phyloP scores from a whole-genome alignment of 1,140 invertebrate genomes.

The Lineus longissimus region DNA sequence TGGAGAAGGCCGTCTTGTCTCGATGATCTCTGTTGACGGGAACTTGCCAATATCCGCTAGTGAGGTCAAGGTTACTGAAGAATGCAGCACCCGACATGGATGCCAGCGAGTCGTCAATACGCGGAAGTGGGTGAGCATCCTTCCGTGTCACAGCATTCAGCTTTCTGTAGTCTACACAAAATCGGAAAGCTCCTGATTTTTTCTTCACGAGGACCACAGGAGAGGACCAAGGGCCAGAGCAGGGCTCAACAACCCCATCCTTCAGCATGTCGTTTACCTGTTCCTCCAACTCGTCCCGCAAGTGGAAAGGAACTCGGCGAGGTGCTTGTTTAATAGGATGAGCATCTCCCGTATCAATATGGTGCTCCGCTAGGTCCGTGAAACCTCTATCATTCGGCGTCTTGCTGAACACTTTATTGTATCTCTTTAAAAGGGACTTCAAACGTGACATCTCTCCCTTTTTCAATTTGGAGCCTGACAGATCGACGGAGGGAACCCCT shows the following conservation, averaged over 20 bases:
- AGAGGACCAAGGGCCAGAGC: not conserved
- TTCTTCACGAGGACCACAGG: constrained; percentile 19
- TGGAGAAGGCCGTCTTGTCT: no score
- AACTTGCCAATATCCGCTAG: no score
- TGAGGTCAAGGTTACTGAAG: no score
- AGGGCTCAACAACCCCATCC: constrained; percentile 8
- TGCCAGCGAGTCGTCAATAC: no score
- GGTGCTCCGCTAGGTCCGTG: not conserved
- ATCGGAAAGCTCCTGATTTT: constrained; percentile 28
- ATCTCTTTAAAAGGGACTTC: not conserved
- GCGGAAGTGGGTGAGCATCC: constrained; percentile 58
- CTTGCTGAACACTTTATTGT: not conserved
- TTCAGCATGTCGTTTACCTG: constrained; percentile 13
- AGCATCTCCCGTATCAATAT: not conserved
- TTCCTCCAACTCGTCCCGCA: not conserved
- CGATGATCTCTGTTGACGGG: no score
- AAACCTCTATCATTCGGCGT: not conserved
- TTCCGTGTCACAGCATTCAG: constrained; percentile 53
- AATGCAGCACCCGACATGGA: no score
- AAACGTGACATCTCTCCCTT: not conserved
- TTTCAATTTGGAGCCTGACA: no score
- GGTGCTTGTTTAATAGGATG: not conserved
- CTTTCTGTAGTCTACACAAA: constrained; percentile 54
- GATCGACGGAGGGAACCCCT: no score
- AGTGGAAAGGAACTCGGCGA: not conserved